Conservation (phyloP, 2,888 invertebrate species). For the Gastracanthus pulcherrimus region DNA sequence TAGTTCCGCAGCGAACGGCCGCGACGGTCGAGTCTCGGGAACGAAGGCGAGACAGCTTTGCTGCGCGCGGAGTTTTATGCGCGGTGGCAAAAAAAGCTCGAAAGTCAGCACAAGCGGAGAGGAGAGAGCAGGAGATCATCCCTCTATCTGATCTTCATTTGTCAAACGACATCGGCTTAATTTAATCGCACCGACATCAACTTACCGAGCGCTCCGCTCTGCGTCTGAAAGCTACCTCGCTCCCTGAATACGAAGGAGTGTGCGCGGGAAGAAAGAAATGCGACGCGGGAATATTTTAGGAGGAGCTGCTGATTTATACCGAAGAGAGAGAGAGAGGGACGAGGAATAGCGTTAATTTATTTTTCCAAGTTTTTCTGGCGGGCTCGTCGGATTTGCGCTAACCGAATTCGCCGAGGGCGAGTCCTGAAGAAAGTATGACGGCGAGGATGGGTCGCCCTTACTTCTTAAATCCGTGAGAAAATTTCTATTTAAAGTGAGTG, state of each 20-base stretch:
- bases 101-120: constrained; percentile 72
- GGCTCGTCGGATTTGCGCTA: constrained; percentile 30
- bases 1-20: too few species aligned
- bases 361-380: constrained; percentile 32
- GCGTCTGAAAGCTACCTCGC: constrained; percentile 10
- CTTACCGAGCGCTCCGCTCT: constrained; percentile 51
- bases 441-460: neutral
- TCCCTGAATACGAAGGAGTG: constrained; percentile 62
- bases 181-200: constrained; percentile 55
- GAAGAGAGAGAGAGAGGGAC: neutral
- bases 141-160: constrained; percentile 76
- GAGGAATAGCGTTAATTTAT: constrained; percentile 44
- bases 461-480: constrained; percentile 1
- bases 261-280: constrained; percentile 34
- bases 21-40: neutral
- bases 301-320: constrained; percentile 48
- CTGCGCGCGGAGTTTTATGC: constrained; percentile 1
- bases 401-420: constrained; percentile 21
- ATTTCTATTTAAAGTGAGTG: constrained; percentile 7
- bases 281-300: constrained; percentile 29
- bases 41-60: neutral
- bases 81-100: constrained; percentile 66
- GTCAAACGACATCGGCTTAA: constrained; percentile 69
- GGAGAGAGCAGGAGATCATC: constrained; percentile 69
- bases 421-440: constrained; percentile 15